phyloP scores from a whole-genome alignment of 2,797 vertebrate species.

The Epinephelus malabaricus region DNA sequence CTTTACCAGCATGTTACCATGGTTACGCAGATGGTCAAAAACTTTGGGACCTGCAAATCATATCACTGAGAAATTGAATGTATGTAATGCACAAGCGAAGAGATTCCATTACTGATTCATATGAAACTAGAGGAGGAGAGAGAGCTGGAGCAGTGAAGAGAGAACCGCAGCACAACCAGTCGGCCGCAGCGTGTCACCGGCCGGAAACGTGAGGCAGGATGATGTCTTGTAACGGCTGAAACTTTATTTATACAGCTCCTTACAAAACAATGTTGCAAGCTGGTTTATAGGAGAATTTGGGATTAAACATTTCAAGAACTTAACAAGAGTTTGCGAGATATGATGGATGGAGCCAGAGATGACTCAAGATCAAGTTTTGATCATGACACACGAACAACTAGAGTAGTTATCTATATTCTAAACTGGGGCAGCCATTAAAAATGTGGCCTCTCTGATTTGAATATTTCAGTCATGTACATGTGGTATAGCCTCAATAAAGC shows the following conservation, averaged over 20 bases:
- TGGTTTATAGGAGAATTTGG: conserved; percentile 4
- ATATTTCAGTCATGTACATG: neutral
- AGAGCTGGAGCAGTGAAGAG: conserved; percentile 13
- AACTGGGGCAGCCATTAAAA: no score
- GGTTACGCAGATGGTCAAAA: conserved; percentile 39
- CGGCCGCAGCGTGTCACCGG: conserved; percentile 15
- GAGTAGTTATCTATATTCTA: no score
- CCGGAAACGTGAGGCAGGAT: conserved; percentile 16
- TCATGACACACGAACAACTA: neutral
- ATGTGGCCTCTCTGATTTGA: neutral
- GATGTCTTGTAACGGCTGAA: conserved; percentile 23
- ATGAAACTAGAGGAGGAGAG: conserved; percentile 21
- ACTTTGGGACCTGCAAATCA: conserved; percentile 31
- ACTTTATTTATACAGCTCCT: conserved; percentile 33
- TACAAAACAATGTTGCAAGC: conserved; percentile 27
- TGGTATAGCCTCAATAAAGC: neutral
- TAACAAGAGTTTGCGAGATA: neutral
- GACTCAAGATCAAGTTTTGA: neutral
- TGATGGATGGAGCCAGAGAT: neutral
- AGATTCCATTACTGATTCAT: conserved; percentile 38
- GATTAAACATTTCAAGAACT: conserved; percentile 3
- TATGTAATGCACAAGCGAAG: conserved; percentile 32
- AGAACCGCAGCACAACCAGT: conserved; percentile 26
- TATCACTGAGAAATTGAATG: conserved; percentile 49
- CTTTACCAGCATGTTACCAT: conserved; percentile 35